Conservation (phyloP, 30 jellyfish, hydroid and myxozoan genomes). For the Catostylus mosaicus region DNA sequence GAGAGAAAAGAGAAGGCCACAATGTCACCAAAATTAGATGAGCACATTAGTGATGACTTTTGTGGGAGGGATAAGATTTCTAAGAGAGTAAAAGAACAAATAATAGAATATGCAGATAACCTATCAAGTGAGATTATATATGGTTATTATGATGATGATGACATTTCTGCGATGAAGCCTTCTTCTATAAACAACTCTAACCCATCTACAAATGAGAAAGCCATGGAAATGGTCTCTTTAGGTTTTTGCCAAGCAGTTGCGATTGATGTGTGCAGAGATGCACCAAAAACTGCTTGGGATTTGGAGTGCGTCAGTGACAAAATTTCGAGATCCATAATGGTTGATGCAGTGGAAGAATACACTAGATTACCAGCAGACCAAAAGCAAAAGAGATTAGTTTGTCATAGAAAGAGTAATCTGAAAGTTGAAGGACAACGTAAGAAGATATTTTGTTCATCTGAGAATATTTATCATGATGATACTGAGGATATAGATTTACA, state of each 20-base stretch:
- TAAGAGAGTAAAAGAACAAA: neutral
- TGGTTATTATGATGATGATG: constrained; percentile 11
- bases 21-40: neutral
- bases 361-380: constrained; percentile 9
- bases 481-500: constrained; percentile 1
- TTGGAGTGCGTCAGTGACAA: neutral
- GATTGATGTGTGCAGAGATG: constrained; percentile 37
- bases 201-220: neutral
- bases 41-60: neutral
- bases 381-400: neutral
- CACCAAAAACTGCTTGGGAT: constrained; percentile 25
- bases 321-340: neutral
- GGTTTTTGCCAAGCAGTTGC: constrained; percentile 40
- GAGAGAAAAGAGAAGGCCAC: neutral
- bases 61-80: neutral
- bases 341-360: constrained; percentile 9
- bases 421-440: constrained; percentile 28
- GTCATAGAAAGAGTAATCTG: neutral
- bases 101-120: constrained; percentile 11
- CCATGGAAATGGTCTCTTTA: constrained; percentile 1
- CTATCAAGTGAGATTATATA: constrained; percentile 15
- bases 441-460: constrained; percentile 35
- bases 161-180: neutral
- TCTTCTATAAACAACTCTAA: neutral
- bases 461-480: constrained; percentile 4